Evolutionary conservation across 2,797 vertebrate species (phyloP), one percentile per base, ranked within the genome.

Genomic region (Enteromius anoplus): DNA sequence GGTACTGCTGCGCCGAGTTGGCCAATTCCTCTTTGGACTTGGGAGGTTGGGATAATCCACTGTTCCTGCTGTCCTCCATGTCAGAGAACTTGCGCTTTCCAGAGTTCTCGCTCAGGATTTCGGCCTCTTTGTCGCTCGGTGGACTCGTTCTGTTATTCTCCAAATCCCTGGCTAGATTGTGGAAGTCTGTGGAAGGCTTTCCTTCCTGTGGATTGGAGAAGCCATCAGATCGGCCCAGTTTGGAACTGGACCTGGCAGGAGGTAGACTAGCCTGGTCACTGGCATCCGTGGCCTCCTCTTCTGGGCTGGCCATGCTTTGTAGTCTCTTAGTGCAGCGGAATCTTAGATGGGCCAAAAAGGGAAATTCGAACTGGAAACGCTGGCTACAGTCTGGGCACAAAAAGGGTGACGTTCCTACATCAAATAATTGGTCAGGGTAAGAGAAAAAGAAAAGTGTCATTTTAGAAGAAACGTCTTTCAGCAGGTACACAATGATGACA

Each of bases 261-360:
- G 88, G 88, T 0, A 87, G 64, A 88, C 87, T 75, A 45, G 75
- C 64, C 42, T 89, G 91, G 75, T 95, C 93, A 0, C 85, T 62
- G 81, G 89, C 87, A 78, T 96, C 95, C 82, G 95, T 96, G 21
- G 90, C 75, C 34, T 94, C 93, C 77, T 95, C 94, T 21, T 93
- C 92, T 7, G 86, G 83, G 3, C 89, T 90, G 0, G 94, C 92
- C 9, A 94, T 88, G 84, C 92, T 93, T 85, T 95, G 95, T 55
- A 97, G 92, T 91, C 96, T 95, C 91, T 98, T 99, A 91, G 97
- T 96, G 91, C 98, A 99, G 78, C 97, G 96, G 92, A 99, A 98
- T 37, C 98, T 95, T 65, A 97, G 93, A 78, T 98, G 98, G 51
- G 98, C 96, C 90, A 96, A 89, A 72, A 96, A 97, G 0, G 98